Evolutionary conservation across 2,797 vertebrate species (phyloP), one percentile per base, ranked within the genome.

Genomic region (Saxicola maurus): DNA sequence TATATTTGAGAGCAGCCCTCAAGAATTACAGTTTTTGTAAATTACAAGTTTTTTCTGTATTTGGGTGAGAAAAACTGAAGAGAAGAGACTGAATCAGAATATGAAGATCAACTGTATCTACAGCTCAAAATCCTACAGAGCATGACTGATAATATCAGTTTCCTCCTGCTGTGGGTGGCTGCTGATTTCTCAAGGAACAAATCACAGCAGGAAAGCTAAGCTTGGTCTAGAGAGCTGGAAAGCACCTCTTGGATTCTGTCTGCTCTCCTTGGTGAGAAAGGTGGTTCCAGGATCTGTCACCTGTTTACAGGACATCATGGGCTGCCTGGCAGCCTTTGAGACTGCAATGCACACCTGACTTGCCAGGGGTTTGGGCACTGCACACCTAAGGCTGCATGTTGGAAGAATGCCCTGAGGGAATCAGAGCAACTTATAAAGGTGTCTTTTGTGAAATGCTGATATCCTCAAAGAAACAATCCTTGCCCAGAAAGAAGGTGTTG

Each of bases 301-400:
- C 11, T 69, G 35, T 61, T 85, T 21, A 11, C 4, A 37, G 31
- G 46, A 38, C 23, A 9, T 1, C 0, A 2, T n/a, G 49, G 27
- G 45, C 40, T 85, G 33, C 60, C 33, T 66, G 59, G 24, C 38
- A 61, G 48, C 62, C 42, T 71, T 38, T 61, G 66, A 43, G 46
- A 8, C 11, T 59, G 43, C 31, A 68, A 0, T 31, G 48, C 30
- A 49, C 23, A 57, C 38, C 42, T 49, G 38, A 23, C 28, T 21
- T 43, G 23, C 33, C 28, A 17, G 19, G 37, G 33, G 17, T 49
- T 74, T 77, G 35, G 56, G 42, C 30, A 31, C 42, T 76, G 37
- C 5, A 1, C 21, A 40, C 37, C 17, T 31, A 24, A 57, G 19
- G 18, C 48, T 57, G n/a, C 0, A 0, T 38, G 24, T 21, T 57